phyloP scores from a whole-genome alignment of 2,888 invertebrate species.

The Euclidia mi region DNA sequence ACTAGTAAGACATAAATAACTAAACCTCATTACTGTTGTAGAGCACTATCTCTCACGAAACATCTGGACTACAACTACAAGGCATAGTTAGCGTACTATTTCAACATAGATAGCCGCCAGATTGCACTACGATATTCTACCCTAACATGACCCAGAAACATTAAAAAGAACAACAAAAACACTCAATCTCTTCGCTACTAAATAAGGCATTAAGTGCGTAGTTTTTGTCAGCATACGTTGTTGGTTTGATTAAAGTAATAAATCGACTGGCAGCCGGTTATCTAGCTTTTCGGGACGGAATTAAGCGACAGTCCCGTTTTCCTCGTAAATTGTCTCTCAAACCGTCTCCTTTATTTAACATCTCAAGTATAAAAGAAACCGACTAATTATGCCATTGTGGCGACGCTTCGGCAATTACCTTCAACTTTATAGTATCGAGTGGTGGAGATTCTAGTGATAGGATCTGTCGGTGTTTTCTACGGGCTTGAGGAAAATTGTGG shows the following conservation, averaged over 20 bases:
- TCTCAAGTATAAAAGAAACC: conserved; percentile 56
- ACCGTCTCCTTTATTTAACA: conserved; percentile 64
- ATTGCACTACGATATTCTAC: not conserved
- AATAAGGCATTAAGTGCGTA: conserved; percentile 71
- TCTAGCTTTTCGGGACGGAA: conserved; percentile 75
- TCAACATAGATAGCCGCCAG: too few relatives aligned
- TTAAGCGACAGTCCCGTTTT: conserved; percentile 77
- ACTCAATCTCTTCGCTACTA: conserved; percentile 52
- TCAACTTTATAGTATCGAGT: conserved; percentile 54
- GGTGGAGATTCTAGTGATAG: conserved; percentile 36
- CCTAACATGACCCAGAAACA: conserved; percentile 8
- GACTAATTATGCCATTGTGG: conserved; percentile 57
- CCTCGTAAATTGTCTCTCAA: conserved; percentile 81
- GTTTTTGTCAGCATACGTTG: conserved; percentile 82
- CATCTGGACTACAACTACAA: too few relatives aligned
- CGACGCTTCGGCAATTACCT: conserved; percentile 43
- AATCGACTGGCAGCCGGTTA: conserved; percentile 77
- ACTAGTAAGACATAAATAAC: too few relatives aligned
- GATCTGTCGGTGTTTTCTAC: conserved; percentile 15
- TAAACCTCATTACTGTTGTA: too few relatives aligned
- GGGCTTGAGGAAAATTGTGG: too few relatives aligned
- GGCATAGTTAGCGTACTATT: too few relatives aligned
- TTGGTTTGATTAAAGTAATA: conserved; percentile 86
- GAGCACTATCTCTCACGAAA: too few relatives aligned
- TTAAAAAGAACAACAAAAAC: conserved; percentile 23